These are phyloP conservation scores for Macrotrachela quadricornifera DNA, from an alignment of 1,140 invertebrate genomes.

Conservation along the genomic window DNA sequence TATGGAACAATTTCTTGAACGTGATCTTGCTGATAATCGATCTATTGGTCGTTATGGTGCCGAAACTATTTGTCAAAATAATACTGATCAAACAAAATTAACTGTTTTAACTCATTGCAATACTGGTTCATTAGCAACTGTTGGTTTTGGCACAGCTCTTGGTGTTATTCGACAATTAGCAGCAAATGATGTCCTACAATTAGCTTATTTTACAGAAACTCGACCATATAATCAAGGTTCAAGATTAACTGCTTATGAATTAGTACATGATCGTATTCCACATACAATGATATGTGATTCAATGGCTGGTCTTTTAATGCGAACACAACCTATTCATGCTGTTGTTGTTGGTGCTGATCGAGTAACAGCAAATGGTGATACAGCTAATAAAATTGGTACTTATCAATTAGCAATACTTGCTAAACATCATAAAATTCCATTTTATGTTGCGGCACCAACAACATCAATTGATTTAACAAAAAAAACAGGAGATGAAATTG, in stretches of 20 bases:
- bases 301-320: slow-evolving; percentile 75
- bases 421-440: slow-evolving; percentile 69
- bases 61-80: slow-evolving; percentile 43
- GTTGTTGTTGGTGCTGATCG: slow-evolving; percentile 32
- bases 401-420: slow-evolving; percentile 77
- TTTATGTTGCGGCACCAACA: slow-evolving; percentile 77
- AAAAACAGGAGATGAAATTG: slow-evolving; percentile 56
- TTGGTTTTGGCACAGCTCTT: slow-evolving; percentile 84
- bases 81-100: slow-evolving; percentile 25
- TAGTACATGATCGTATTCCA: slow-evolving; percentile 76
- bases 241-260: slow-evolving; percentile 77
- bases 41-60: slow-evolving; percentile 60
- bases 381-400: slow-evolving; percentile 97
- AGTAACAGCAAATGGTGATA: slow-evolving; percentile 82
- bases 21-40: slow-evolving; percentile 65
- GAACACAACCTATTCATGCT: slow-evolving; percentile 35
- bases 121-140: slow-evolving; percentile 84
- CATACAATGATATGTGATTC: slow-evolving; percentile 77
- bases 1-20: slow-evolving; percentile 56
- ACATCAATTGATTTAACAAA: slow-evolving; percentile 70
- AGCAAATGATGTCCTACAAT: slow-evolving; percentile 46
- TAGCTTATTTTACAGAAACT: slow-evolving; percentile 84
- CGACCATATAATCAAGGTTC: slow-evolving; percentile 85
- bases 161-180: slow-evolving; percentile 64
- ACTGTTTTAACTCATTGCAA: slow-evolving; percentile 84